phyloP scores from a whole-genome alignment of 2,888 invertebrate genomes.

The Spilarctia lutea region DNA sequence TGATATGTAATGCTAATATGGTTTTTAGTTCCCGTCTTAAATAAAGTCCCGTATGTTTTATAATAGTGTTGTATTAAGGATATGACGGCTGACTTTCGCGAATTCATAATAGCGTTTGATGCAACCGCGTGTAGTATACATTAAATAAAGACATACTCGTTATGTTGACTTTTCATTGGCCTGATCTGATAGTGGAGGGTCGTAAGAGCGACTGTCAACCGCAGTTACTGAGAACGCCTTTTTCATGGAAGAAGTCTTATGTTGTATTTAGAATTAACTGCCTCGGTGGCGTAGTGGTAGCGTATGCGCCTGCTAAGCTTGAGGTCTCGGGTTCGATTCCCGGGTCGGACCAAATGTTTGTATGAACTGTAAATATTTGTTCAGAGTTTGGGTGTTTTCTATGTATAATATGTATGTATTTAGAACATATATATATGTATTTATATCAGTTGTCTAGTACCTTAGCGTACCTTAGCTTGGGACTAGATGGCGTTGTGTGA shows the following conservation, averaged over 20 bases:
- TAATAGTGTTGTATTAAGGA: conserved; percentile 59
- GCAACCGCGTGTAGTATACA: conserved; percentile 67
- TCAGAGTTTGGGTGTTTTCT: too few species aligned
- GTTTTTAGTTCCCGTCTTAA: background rate
- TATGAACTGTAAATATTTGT: too few species aligned
- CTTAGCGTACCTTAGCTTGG: too few species aligned
- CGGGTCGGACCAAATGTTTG: too few species aligned
- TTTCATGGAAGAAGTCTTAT: background rate
- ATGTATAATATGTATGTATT: too few species aligned
- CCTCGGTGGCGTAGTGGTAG: too few species aligned
- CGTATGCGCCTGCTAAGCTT: too few species aligned
- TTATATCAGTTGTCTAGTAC: too few species aligned
- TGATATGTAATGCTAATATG: background rate
- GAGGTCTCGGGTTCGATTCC: too few species aligned
- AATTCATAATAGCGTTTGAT: conserved; percentile 64
- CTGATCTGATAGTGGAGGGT: background rate
- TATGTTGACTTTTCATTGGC: conserved; percentile 2
- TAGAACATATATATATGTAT: too few species aligned
- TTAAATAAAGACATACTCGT: conserved; percentile 19
- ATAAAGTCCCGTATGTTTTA: conserved; percentile 16
- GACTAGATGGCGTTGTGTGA: too few species aligned
- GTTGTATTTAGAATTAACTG: background rate
- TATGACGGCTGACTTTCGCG: conserved; percentile 77
- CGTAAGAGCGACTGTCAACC: background rate
- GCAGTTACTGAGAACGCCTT: background rate